Evolutionary conservation across 2,113 vertebrate species (phyloP).

Genomic region (Onychorhynchus coronatus): DNA sequence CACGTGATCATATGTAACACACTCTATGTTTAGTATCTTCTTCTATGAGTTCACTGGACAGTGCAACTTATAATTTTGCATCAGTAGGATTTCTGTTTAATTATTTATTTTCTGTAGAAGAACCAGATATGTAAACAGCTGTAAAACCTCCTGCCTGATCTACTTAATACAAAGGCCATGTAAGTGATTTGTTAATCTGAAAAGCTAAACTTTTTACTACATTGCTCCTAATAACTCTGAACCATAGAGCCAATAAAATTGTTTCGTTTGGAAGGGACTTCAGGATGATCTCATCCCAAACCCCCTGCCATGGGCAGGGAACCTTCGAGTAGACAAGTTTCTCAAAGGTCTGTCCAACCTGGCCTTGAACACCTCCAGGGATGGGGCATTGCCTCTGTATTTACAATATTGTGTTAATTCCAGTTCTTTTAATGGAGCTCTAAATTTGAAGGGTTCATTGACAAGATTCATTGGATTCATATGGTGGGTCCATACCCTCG

Average conservation of each 20-base stretch:
- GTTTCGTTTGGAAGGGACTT: not conserved
- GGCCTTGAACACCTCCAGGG: too few species aligned
- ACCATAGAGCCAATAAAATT: not conserved
- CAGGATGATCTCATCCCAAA: not conserved
- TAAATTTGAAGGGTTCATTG: not conserved
- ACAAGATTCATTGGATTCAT: not conserved
- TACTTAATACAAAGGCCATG: not conserved
- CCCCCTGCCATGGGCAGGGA: not conserved
- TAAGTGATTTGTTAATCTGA: not conserved
- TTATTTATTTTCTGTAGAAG: not conserved
- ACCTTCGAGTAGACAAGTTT: not conserved
- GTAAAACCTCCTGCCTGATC: not conserved
- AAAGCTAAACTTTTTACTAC: not conserved
- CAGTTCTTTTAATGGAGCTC: not conserved
- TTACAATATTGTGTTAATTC: not conserved
- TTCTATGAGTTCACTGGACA: not conserved
- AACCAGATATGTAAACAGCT: accelerated
- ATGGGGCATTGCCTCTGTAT: not conserved
- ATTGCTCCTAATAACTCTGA: not conserved
- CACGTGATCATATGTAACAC: not conserved
- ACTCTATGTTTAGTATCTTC: too few species aligned
- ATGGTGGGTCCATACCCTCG: not conserved
- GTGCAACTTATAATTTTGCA: not conserved
- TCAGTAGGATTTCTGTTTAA: not conserved
- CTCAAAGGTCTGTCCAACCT: accelerated